Evolutionary conservation across 2,888 invertebrate genomes (phyloP), one percentile per base, ranked within the genome.

Genomic region (Marasmarcha lunaedactyla): DNA sequence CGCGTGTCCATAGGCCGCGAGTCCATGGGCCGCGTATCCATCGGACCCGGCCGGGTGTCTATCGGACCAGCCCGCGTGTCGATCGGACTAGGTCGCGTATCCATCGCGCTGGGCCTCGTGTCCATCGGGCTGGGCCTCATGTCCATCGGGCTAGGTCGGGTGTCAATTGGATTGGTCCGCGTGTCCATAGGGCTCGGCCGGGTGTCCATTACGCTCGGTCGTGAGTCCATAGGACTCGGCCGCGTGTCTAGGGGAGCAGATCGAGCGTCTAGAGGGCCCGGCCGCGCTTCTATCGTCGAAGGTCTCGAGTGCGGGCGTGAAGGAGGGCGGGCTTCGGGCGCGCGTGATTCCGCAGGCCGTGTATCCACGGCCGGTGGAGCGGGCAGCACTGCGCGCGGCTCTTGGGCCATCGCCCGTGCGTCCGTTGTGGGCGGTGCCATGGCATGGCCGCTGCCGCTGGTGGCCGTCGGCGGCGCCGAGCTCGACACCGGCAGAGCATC

Each of bases 241-340:
- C 30, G 30, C 4, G 30, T 10, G 30, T 30, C 30, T 3, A 30
- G 9, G 3, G 30, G 30, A 9, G 2, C n/a, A 3, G 30, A 10
- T 11, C 30, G 30, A 9, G 30, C 9, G 2, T 30, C 30, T n/a
- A 30, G 3, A 7, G 66, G 65, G 44, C 77, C 74, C 52, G 73
- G 69, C 34, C 73, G 71, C 30, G 85, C 76, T 40, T 79, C 74
- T 13, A 83, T 74, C 12, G 65, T 64, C 12, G 71, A 65, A 7
- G 69, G 65, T 11, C 30, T 4, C n/a, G 11, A 9, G 74, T 35
- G 87, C 86, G 37, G 68, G 72, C 9, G 84, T 71, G 2, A 84
- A 66, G 60, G 68, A 49, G 63, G 73, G 14, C 37, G n/a, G 27
- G 27, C n/a, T 9, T 37, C 37, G 9, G 14, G 6, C 30, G 30